Evolutionary conservation across 64 coral and sea anemone species (phyloP).

Genomic region (Platygyra sinensis): DNA sequence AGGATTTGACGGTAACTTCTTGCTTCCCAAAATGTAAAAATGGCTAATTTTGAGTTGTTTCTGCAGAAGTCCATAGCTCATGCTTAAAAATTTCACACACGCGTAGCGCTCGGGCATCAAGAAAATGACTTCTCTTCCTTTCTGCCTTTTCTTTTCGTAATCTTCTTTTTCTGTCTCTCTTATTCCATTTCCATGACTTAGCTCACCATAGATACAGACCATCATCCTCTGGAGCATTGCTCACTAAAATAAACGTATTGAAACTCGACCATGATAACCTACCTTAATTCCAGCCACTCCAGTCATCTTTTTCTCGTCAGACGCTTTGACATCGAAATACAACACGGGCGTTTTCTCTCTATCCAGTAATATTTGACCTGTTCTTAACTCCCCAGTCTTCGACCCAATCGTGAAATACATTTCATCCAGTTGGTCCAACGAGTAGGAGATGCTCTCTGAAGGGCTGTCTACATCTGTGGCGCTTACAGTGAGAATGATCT

Average conservation of each 20-base stretch:
- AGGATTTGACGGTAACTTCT: no score
- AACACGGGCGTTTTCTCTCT: constrained; percentile 57
- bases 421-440: constrained; percentile 51
- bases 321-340: constrained; percentile 63
- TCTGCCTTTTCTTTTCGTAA: no score
- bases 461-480: constrained; percentile 73
- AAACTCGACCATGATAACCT: not conserved
- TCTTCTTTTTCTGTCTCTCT: no score
- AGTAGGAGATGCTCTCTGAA: constrained; percentile 45
- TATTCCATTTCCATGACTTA: no score
- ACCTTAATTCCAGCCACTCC: constrained; percentile 66
- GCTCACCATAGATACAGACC: no score
- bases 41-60: no score
- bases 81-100: no score
- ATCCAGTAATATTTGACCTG: constrained; percentile 49
- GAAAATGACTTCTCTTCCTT: no score
- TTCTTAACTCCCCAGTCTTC: constrained; percentile 65
- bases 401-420: constrained; percentile 65
- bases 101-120: no score
- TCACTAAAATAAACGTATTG: not conserved
- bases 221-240: no score
- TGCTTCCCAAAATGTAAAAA: no score
- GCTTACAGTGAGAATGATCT: constrained; percentile 55
- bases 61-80: no score
- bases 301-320: constrained; percentile 39